Evolutionary conservation across 35 echinoderm and acorn worm species (phyloP).

Genomic region (Holothuria glaberrima): DNA sequence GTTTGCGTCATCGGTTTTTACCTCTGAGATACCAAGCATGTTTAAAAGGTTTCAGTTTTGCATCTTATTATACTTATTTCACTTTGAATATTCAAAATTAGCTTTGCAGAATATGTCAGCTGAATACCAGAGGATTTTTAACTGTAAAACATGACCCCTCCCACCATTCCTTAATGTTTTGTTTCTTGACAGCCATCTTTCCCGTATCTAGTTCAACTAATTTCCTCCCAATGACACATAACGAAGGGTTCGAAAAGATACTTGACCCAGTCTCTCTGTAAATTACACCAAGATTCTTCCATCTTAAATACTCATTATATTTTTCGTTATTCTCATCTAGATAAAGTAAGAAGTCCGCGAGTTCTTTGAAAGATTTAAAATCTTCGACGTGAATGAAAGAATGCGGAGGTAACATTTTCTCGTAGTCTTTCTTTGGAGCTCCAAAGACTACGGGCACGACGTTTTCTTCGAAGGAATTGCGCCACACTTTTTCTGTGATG

Average conservation of each 20-base stretch:
- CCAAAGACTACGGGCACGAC: slow-evolving; percentile 67
- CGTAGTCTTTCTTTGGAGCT: slow-evolving; percentile 63
- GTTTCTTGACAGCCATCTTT: background rate
- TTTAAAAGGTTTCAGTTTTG: no score
- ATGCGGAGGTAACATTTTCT: slow-evolving; percentile 58
- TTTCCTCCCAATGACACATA: slow-evolving; percentile 4
- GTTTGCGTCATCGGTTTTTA: no score
- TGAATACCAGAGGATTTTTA: background rate
- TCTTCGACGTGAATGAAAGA: slow-evolving; percentile 71
- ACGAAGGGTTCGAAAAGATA: background rate
- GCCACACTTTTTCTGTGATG: slow-evolving; percentile 79
- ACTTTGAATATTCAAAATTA: no score
- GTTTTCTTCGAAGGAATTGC: slow-evolving; percentile 38
- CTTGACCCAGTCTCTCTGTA: slow-evolving; percentile 2
- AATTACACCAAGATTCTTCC: slow-evolving; percentile 34
- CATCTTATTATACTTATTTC: no score
- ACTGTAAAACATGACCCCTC: slow-evolving; percentile 36
- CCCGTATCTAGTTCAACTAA: background rate
- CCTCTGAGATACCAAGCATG: no score
- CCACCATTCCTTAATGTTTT: slow-evolving; percentile 50
- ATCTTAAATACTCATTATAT: slow-evolving; percentile 47
- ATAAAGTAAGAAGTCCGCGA: slow-evolving; percentile 28
- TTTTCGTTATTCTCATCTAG: slow-evolving; percentile 2
- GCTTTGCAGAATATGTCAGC: background rate
- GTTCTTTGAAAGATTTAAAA: slow-evolving; percentile 55